Evolutionary conservation across 2,888 invertebrate genomes (phyloP).

Genomic region (Altica lythri): DNA sequence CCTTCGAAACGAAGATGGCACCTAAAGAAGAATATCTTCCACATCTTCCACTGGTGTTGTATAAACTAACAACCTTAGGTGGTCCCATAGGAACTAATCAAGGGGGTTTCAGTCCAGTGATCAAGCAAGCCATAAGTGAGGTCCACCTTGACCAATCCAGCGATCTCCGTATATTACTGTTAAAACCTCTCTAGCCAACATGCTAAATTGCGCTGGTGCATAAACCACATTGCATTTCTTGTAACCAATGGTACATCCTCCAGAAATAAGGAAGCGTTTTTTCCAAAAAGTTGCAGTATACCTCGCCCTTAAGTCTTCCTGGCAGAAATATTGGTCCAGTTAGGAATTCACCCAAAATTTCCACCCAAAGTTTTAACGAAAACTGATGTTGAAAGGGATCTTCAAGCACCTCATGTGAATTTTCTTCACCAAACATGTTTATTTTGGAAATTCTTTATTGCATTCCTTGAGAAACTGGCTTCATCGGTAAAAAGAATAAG

Average conservation of each 20-base stretch:
- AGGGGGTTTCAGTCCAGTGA: slow-evolving; percentile 18
- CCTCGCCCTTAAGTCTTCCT: slow-evolving; percentile 16
- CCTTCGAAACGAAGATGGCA: no score
- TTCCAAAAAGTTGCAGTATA: slow-evolving; percentile 20
- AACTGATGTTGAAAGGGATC: slow-evolving; percentile 28
- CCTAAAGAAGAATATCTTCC: no score
- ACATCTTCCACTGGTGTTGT: slow-evolving; percentile 31
- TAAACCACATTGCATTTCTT: no score
- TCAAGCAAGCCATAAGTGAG: slow-evolving; percentile 15
- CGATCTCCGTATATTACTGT: slow-evolving; percentile 7
- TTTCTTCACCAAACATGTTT: slow-evolving; percentile 15
- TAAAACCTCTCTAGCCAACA: no score
- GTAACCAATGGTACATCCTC: slow-evolving; percentile 34
- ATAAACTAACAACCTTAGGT: slow-evolving; percentile 33
- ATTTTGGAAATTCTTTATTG: slow-evolving; percentile 18
- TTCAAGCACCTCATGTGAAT: slow-evolving; percentile 21
- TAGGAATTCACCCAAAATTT: slow-evolving; percentile 28
- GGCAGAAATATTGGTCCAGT: slow-evolving; percentile 28
- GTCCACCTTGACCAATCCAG: slow-evolving; percentile 11
- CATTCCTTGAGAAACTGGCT: slow-evolving; percentile 17
- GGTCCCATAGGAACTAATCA: slow-evolving; percentile 17
- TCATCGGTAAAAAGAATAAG: slow-evolving; percentile 19
- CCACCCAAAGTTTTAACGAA: slow-evolving; percentile 29
- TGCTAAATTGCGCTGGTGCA: no score
- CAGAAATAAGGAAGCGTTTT: slow-evolving; percentile 16